These are phyloP conservation scores for Meriones unguiculatus DNA, from an alignment of 2,113 vertebrate genomes.

Conservation along the genomic window DNA sequence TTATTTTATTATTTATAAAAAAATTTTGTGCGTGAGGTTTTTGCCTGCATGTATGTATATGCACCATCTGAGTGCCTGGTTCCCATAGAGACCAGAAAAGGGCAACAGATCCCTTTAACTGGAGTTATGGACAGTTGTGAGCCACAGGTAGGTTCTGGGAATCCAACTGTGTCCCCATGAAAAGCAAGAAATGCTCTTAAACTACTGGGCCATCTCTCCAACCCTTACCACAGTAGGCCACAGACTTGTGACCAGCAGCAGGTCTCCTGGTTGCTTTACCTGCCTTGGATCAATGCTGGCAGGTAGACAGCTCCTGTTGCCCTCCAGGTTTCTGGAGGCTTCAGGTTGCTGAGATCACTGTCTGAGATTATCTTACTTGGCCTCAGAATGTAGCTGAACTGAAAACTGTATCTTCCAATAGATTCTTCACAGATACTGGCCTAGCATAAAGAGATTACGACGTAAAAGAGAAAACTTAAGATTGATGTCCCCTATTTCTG, in stretches of 20 bases:
- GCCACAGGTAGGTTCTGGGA: not conserved
- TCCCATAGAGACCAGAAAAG: not conserved
- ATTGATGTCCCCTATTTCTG: fast-evolving
- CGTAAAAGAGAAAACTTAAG: not conserved
- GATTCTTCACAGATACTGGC: not conserved
- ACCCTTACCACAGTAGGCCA: fast-evolving
- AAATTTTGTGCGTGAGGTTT: not conserved
- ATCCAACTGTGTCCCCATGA: not conserved
- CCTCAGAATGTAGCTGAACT: not conserved
- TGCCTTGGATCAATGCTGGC: not conserved
- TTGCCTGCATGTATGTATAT: not conserved
- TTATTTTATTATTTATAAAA: not conserved
- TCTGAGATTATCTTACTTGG: not conserved
- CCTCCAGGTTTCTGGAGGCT: not conserved
- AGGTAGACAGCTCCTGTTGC: not conserved
- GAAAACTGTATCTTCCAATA: not conserved
- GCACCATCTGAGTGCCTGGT: not conserved
- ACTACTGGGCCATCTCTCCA: not conserved
- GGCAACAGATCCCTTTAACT: not conserved
- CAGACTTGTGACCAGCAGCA: not conserved
- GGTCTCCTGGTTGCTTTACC: not conserved
- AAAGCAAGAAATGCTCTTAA: not conserved
- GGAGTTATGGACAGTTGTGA: not conserved
- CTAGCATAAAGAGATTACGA: not conserved
- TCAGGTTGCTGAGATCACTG: not conserved